Percentiles rank a stretch among this genome's conserved stretches.
Conservation (phyloP, 2,797 vertebrate species). For the Spinus olivaceus region DNA sequence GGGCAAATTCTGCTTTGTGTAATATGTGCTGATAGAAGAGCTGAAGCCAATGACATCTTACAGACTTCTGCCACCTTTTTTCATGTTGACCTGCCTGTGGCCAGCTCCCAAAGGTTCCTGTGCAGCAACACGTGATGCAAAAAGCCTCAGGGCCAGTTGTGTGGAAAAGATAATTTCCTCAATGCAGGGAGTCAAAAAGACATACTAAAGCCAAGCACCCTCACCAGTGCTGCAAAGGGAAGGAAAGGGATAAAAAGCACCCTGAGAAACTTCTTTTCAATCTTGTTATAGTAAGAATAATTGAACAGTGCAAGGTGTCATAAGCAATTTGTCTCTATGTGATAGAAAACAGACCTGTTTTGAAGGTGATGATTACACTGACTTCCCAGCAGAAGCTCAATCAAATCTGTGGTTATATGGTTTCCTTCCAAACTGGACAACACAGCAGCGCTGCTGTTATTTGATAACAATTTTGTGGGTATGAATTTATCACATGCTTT, state of each 20-base stretch:
- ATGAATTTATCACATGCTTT: background rate
- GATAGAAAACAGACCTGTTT: background rate
- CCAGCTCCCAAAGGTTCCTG: background rate
- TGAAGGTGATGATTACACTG: constrained; percentile 1
- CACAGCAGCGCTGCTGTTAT: background rate
- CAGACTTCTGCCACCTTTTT: background rate
- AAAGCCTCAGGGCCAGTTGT: background rate
- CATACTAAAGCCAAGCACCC: background rate
- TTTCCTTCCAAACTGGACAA: background rate
- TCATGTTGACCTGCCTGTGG: background rate
- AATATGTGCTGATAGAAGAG: background rate
- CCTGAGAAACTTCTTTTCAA: background rate
- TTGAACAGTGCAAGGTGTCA: background rate
- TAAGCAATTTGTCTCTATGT: background rate
- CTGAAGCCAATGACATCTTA: background rate
- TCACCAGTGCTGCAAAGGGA: background rate
- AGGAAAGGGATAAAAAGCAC: background rate
- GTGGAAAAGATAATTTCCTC: background rate
- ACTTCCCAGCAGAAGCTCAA: constrained; percentile 22
- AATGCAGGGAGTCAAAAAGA: background rate
- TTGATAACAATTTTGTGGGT: background rate
- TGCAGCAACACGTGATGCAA: background rate
- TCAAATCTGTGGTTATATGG: background rate
- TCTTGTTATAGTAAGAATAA: background rate
- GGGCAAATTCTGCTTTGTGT: background rate